Evolutionary conservation across 2,797 vertebrate species (phyloP), one percentile per base, ranked within the genome.

Genomic region (Lepilemur ruficaudatus): DNA sequence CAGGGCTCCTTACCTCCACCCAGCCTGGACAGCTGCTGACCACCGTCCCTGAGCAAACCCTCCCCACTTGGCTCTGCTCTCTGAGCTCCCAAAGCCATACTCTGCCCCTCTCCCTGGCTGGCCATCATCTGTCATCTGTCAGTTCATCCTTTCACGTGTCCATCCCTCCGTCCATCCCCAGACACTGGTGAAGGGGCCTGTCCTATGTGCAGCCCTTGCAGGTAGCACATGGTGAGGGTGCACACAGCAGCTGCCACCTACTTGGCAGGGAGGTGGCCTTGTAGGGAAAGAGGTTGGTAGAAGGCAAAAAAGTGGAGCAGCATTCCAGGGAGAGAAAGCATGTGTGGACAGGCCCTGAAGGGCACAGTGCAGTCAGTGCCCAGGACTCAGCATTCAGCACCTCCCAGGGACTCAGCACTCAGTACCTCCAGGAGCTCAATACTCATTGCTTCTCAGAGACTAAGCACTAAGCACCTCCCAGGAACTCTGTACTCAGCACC

Each of bases 191-290:
- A 46, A 3, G 41, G 0, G 5, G 46, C 46, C 41, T 7, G 67
- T 20, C 55, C 38, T 32, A 20, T 4, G 11, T 2, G n/a, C 59
- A 18, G 69, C 28, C 73, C 50, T 52, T 4, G 0, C 4, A 1
- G 91, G 55, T 38, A 32, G 73, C n/a, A 25, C 9, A 0, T 0
- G 1, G n/a, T 1, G 2, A 41, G 8, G 25, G 55, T 5, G 12
- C 41, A 80, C 15, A 7, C 0, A 5, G 48, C 20, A n/a, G 28
- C 25, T 2, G 41, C 63, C 1, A 4, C 59, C 78, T 20, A 0
- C 7, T 35, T 32, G 14, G 52, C 79, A 59, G 41, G 32, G 12
- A 52, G 88, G 50, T 12, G 12, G 88, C 63, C 70, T 73, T 46
- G 8, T 8, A 46, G 46, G 50, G 17, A 50, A 63, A 11, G 38